phyloP scores from a whole-genome alignment of 1,140 invertebrate genomes.

The Augochlora pura region DNA sequence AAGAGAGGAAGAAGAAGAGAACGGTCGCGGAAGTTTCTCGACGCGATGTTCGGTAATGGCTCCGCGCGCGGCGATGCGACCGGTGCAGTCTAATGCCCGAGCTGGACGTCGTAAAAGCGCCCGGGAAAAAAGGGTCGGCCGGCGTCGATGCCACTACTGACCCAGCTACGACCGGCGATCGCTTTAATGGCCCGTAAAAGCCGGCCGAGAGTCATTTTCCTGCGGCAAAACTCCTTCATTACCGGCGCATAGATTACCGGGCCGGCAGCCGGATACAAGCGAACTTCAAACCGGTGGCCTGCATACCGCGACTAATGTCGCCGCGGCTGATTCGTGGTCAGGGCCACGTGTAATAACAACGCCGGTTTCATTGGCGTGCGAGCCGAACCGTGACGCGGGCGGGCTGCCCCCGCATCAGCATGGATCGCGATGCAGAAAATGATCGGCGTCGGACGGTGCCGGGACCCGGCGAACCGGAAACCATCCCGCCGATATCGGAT shows the following conservation, averaged over 20 bases:
- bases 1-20: too few relatives aligned
- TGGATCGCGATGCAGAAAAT: slow-evolving; percentile 42
- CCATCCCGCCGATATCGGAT: slow-evolving; percentile 11
- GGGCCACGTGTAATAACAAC: slow-evolving; percentile 16
- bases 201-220: not conserved
- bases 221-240: slow-evolving; percentile 21
- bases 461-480: slow-evolving; percentile 58
- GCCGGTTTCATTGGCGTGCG: slow-evolving; percentile 15
- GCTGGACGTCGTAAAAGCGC: too few relatives aligned
- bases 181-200: slow-evolving; percentile 41
- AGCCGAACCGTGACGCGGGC: slow-evolving; percentile 45
- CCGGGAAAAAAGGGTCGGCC: too few relatives aligned
- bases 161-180: slow-evolving; percentile 12
- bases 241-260: slow-evolving; percentile 32
- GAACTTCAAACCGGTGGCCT: slow-evolving; percentile 47
- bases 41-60: too few relatives aligned
- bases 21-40: too few relatives aligned
- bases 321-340: not conserved
- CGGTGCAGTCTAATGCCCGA: too few relatives aligned
- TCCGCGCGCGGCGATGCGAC: too few relatives aligned
- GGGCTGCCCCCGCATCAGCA: not conserved
- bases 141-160: slow-evolving; percentile 4
- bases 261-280: slow-evolving; percentile 24
- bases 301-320: slow-evolving; percentile 46
- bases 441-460: not conserved